These are phyloP conservation scores for Promerops cafer DNA, from an alignment of 2,113 vertebrate species.

Conservation along the genomic window DNA sequence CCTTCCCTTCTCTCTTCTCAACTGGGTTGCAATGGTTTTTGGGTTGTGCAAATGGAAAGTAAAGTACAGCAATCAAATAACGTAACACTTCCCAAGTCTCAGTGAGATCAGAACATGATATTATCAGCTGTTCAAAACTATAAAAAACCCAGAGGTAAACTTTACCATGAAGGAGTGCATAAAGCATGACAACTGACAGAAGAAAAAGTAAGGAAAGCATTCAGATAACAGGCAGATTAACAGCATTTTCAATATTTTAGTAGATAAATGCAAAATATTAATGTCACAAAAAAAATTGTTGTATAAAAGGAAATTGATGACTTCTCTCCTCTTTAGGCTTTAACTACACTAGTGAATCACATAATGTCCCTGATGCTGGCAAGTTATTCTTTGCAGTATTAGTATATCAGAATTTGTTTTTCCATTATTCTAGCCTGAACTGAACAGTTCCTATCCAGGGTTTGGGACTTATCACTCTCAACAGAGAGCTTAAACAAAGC, in stretches of 20 bases:
- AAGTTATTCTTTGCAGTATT: not conserved
- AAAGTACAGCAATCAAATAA: not conserved
- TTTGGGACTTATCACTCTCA: not conserved
- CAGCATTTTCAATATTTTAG: not conserved
- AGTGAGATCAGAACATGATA: not conserved
- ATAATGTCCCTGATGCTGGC: not conserved
- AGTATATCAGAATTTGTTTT: not conserved
- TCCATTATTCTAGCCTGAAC: not conserved
- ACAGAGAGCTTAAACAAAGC: not conserved
- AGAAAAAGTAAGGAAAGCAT: not conserved
- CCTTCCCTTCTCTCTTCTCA: not conserved
- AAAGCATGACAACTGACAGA: not conserved
- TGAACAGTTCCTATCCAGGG: not conserved
- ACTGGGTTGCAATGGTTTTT: not conserved
- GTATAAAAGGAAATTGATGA: not conserved
- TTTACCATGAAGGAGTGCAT: not conserved
- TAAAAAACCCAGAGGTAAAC: not conserved
- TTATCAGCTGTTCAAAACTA: not conserved
- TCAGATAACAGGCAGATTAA: not conserved
- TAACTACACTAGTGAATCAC: not conserved
- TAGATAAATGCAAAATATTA: not conserved
- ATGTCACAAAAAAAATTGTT: not conserved
- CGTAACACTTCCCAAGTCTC: not conserved
- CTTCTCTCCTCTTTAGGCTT: not conserved
- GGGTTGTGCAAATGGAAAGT: not conserved